Conservation (phyloP, 2,888 invertebrate genomes). For the Aromia moschata region DNA sequence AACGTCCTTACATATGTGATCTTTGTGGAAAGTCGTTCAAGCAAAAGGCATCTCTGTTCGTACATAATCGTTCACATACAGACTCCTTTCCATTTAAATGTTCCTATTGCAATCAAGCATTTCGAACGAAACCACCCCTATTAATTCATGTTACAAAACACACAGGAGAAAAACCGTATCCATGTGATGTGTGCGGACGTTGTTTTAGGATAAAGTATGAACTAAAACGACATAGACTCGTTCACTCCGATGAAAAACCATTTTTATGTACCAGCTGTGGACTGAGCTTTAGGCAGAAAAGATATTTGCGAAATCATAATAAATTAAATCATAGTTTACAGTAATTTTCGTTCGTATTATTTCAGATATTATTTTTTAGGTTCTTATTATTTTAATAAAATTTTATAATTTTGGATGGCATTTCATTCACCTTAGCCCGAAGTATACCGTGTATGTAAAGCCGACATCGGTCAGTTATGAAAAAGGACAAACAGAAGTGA, state of each 20-base stretch:
- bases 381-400: slow-evolving; percentile 1
- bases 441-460: no score
- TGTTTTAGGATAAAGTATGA: slow-evolving; percentile 70
- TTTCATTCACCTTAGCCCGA: no score
- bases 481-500: no score
- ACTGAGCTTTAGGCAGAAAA: slow-evolving; percentile 64
- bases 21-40: slow-evolving; percentile 72
- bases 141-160: slow-evolving; percentile 69
- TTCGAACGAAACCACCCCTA: slow-evolving; percentile 68
- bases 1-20: slow-evolving; percentile 68
- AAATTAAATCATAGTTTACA: slow-evolving; percentile 59
- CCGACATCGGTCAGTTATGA: no score
- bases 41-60: slow-evolving; percentile 72
- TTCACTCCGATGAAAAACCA: slow-evolving; percentile 66
- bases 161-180: slow-evolving; percentile 71
- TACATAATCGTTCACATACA: slow-evolving; percentile 70
- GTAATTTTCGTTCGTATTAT: slow-evolving; percentile 24
- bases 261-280: slow-evolving; percentile 63
- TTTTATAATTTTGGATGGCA: background rate
- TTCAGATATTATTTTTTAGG: no score
- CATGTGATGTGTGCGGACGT: slow-evolving; percentile 68
- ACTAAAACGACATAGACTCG: slow-evolving; percentile 66
- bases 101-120: slow-evolving; percentile 69
- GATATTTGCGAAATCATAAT: slow-evolving; percentile 66
- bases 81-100: slow-evolving; percentile 68